Conservation (phyloP, 2,797 vertebrate genomes). For the Clamator glandarius region DNA sequence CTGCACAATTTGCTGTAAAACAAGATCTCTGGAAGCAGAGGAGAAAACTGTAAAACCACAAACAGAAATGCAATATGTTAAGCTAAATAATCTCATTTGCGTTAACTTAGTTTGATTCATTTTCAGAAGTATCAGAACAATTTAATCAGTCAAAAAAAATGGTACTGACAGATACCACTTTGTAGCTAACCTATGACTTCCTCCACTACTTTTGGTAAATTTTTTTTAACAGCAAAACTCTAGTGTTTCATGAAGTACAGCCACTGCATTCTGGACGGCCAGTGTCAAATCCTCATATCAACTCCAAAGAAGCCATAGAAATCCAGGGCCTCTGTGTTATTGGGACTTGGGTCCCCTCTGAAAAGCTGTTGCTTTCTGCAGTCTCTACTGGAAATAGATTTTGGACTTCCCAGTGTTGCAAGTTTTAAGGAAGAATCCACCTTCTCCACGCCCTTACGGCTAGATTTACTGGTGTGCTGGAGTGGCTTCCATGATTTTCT, state of each 20-base stretch:
- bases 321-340: not conserved
- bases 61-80: not conserved
- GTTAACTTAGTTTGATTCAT: not conserved
- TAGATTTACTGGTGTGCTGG: not conserved
- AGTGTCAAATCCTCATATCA: not conserved
- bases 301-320: not conserved
- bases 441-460: accelerated
- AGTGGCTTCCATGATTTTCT: not conserved
- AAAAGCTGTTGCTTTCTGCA: not conserved
- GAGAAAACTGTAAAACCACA: not conserved
- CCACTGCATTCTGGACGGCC: not conserved
- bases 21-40: not conserved
- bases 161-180: not conserved
- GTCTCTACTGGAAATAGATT: not conserved
- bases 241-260: not conserved
- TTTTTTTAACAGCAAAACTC: not conserved
- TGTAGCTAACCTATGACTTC: not conserved
- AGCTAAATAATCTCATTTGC: not conserved
- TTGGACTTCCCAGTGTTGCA: not conserved
- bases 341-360: not conserved
- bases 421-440: not conserved
- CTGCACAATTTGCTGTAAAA: not conserved
- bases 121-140: not conserved
- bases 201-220: not conserved
- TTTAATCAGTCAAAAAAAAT: not conserved